phyloP scores from a whole-genome alignment of 2,113 vertebrate genomes.

The Tragelaphus buxtoni region DNA sequence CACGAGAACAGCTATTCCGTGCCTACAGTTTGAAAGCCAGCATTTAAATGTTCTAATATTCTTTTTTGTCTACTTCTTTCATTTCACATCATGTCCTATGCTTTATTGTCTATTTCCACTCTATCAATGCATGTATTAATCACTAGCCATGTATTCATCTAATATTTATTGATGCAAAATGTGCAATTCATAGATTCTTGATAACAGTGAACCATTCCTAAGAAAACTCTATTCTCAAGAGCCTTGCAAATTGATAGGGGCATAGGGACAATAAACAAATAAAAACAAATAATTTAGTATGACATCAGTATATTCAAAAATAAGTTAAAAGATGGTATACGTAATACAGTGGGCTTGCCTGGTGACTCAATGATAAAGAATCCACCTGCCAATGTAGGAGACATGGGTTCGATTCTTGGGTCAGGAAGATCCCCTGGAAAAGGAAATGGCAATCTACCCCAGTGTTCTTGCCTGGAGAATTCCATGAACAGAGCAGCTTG shows the following conservation, averaged over 20 bases:
- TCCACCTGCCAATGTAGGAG: not conserved
- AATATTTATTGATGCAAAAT: not conserved
- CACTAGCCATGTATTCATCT: not conserved
- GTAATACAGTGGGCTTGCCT: not conserved
- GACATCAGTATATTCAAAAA: not conserved
- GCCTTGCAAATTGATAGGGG: not conserved
- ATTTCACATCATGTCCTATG: not conserved
- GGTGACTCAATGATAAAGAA: not conserved
- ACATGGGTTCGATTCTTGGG: not conserved
- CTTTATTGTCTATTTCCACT: not conserved
- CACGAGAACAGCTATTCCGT: not conserved
- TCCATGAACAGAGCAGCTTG: not conserved
- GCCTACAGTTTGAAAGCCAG: not conserved
- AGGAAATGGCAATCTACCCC: not conserved
- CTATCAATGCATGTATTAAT: not conserved
- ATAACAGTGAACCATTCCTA: not conserved
- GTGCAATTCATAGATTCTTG: not conserved
- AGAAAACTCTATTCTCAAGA: not conserved
- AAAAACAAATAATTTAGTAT: not conserved
- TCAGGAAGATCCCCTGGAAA: not conserved
- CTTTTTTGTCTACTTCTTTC: not conserved
- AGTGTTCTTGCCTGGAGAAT: not conserved
- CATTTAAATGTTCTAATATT: not conserved
- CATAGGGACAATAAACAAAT: not conserved
- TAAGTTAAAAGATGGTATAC: not conserved